Percentiles rank a stretch among this genome's conserved stretches.
Conservation (phyloP, 2,113 vertebrate species). For the Himantopus leucocephalus region DNA sequence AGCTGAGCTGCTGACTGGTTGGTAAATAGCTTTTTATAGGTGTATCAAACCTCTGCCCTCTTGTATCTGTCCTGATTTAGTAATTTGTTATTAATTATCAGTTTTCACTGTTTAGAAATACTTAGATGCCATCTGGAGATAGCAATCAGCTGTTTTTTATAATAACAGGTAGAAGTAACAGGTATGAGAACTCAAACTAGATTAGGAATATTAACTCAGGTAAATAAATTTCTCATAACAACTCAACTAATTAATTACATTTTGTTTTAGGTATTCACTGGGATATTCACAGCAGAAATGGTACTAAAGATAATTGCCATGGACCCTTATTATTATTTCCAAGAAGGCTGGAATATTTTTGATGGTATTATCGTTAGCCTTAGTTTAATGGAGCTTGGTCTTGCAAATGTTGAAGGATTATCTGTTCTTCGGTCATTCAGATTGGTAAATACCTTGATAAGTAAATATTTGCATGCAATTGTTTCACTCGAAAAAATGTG, state of each 20-base stretch:
- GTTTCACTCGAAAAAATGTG: not conserved
- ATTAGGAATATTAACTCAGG: not conserved
- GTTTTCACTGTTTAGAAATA: not conserved
- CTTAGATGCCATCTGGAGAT: not conserved
- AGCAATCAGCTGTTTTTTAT: not conserved
- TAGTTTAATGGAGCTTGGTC: constrained; percentile 91
- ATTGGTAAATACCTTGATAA: constrained; percentile 81
- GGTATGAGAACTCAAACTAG: not conserved
- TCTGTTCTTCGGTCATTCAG: constrained; percentile 93
- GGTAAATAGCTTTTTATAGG: not conserved
- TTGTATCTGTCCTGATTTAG: not conserved
- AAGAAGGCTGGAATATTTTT: constrained; percentile 97
- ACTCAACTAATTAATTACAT: not conserved
- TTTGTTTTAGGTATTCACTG: constrained; percentile 88
- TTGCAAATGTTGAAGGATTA: constrained; percentile 82
- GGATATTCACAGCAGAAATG: constrained; percentile 98
- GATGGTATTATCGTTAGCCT: constrained; percentile 92
- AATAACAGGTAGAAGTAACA: not conserved
- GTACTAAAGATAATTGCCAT: constrained; percentile 93
- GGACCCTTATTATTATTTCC: constrained; percentile 96
- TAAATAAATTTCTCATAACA: not conserved
- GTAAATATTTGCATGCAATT: not conserved
- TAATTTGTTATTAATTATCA: not conserved
- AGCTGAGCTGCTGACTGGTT: not conserved
- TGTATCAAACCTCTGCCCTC: not conserved